phyloP scores from a whole-genome alignment of 2,797 vertebrate species.

The Acipenser transmontanus region DNA sequence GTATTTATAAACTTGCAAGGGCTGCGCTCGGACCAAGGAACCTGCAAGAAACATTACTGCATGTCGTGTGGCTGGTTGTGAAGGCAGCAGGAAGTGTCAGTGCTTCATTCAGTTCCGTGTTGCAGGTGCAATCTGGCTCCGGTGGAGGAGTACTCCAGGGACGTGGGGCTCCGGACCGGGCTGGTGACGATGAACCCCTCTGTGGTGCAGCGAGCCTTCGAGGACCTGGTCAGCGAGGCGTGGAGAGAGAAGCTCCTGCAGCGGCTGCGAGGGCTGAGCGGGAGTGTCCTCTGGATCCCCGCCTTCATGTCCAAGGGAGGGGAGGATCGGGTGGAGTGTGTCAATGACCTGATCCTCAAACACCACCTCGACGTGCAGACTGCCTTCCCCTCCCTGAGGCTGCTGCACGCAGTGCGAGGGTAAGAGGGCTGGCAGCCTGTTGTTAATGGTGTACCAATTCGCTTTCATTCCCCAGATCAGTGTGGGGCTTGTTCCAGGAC shows the following conservation, averaged over 20 bases:
- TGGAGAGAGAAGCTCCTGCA: constrained; percentile 81
- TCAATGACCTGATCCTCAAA: constrained; percentile 80
- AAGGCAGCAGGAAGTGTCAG: no score
- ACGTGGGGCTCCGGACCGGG: constrained; percentile 80
- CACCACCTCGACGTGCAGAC: constrained; percentile 80
- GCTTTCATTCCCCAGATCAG: constrained; percentile 4
- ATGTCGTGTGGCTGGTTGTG: no score
- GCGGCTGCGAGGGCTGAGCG: constrained; percentile 75
- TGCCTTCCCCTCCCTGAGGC: constrained; percentile 87
- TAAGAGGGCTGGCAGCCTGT: constrained; percentile 49
- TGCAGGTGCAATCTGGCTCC: constrained; percentile 92
- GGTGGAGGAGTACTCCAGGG: constrained; percentile 75
- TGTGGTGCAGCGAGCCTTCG: constrained; percentile 89
- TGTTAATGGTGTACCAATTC: not conserved
- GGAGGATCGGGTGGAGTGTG: constrained; percentile 89
- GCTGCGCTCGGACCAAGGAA: no score
- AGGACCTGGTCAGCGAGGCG: constrained; percentile 80
- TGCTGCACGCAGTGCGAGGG: constrained; percentile 92
- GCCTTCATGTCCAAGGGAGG: constrained; percentile 96
- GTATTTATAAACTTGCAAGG: no score
- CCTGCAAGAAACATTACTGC: no score
- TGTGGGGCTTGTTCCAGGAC: constrained; percentile 13
- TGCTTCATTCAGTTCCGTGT: not conserved
- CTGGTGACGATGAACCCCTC: constrained; percentile 97
- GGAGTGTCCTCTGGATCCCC: constrained; percentile 92